Base-by-base conservation (phyloP, 2,797 vertebrate genomes). In the Neosalanx taihuensis region DNA sequence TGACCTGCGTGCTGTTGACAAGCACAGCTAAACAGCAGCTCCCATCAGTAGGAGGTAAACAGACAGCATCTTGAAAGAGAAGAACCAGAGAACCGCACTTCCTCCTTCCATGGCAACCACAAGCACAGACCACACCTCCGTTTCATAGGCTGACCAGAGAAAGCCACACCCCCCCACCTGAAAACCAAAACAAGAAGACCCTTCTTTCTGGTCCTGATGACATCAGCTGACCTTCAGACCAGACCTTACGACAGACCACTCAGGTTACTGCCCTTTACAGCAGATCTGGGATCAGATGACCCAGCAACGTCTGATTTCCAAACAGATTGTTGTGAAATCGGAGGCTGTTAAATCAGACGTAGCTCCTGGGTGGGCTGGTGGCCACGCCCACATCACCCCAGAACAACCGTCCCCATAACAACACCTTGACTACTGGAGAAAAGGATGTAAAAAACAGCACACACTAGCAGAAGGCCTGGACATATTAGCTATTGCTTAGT, bases 41-140 rank as follows among this genome's bases (percentile, higher is more conserved):
- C 9, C 6, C 2, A 10, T 56, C 51, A 56, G 18, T 17, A 56
- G 51, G 51, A 56, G 51, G 15, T 56, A n/a, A 56, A 56, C 51
- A 56, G 15, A 56, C 5, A 49, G 9, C 5, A 46, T 12, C 12
- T 1, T 35, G 33, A 35, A 35, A 35, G 33, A 35, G 33, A 35
- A 57, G 9, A 57, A 23, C 20, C 37, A 41, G 37, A 41, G 9
- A 41, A 41, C 37, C 37, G 12, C 37, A 41, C 37, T 41, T 41
- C 51, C 51, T 26, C 51, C 51, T 6, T 69, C 86, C 81, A 79
- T 87, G 80, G 86, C 81, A 87, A 89, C 85, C 64, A 57, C 29
- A 72, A 80, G 86, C 79, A 89, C 79, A 89, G 85, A 85, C 82
- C 81, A 83, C 79, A 63, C 72, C 71, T 76, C 10, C 12, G 58